Base-by-base conservation (phyloP, 2,888 invertebrate species). In the Tetrapedia diversipes region DNA sequence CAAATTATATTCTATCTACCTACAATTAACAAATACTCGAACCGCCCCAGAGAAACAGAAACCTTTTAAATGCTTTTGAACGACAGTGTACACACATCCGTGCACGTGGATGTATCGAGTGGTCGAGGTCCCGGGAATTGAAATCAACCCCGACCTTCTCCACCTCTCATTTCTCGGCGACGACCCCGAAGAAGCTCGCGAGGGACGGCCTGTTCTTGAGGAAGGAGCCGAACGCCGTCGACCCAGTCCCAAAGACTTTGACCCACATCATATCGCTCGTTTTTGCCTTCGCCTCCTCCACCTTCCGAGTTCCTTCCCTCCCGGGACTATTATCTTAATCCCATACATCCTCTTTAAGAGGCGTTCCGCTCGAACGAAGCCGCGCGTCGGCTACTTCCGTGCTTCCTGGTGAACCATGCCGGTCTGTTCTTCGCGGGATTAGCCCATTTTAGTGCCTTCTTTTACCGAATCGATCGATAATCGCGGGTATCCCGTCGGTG, bases 301-400 rank as follows among this genome's bases (percentile, higher is more conserved):
- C 82, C 85, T 84, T 89, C 86, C 85, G 77, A 79, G 83, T 83
- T 86, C 86, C 87, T 88, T 89, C 87, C 86, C 89, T 87, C 87
- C 74, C 85, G 86, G 89, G 90, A 89, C 91, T 90, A 91, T 91
- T 89, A 90, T 91, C 90, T 91, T 90, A 90, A 90, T 90, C 90
- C 90, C 88, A 89, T 89, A 90, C 89, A 90, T 90, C 90, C 89
- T 88, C 90, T 90, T 90, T 90, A 90, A 90, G 90, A 88, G 77
- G 53, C 69, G 59, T 69, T 73, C 54, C 69, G 39, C 65, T 59
- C 69, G 60, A 77, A 60, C 37, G 61, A 57, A 59, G 29, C 66
- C 59, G 19, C 53, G 14, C 51, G 53, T 6, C 19, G 47, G 19
- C 51, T 75, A 65, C 75, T 75, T 75, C 75, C 65, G 65, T 34